Base-by-base conservation (phyloP, 2,888 invertebrate genomes). In the Tipula lateralis region DNA sequence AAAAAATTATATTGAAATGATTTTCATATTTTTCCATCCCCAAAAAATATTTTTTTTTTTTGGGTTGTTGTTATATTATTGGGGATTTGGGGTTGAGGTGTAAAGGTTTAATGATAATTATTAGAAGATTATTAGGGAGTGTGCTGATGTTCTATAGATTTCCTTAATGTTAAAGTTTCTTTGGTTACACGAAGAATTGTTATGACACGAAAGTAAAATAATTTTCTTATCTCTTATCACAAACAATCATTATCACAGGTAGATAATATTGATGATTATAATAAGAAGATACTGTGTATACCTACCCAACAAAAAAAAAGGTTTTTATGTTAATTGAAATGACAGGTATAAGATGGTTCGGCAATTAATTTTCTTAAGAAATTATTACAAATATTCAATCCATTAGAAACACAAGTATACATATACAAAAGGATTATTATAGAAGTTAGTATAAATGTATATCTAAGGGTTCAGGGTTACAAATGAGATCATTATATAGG, bases 21-120 rank as follows among this genome's bases (percentile, higher is more conserved):
- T 66, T 66, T 66, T 66, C 19, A 66, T 66, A 66, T 66, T 66
- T 66, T 66, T 66, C n/a, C 24, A 24, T 66, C 19, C 66, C 24
- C 9, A 66, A 66, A 9, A 24, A 12, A 24, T 9, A 24, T 24
- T 24, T 66, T 66, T 66, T 16, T 24, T 7, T 7, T 66, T 50
- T 50, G 50, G 2, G 13, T 44, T 44, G 9, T 36, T 2, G 16
- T 50, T 7, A 7, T 24, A 66, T 66, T 24, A 19, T 3, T 19
- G 24, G 24, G 24, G 7, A 24, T 66, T 66, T 66, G 19, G 66
- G 66, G 19, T 66, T 66, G 66, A 66, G 66, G 24, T 66, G 66
- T 66, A 66, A 66, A 66, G 66, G 19, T 66, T 66, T 66, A 66
- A 66, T 66, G 66, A 66, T 66, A 66, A 66, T 66, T 66, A 66